These are phyloP conservation scores for Oxyura jamaicensis DNA, from an alignment of 2,113 vertebrate species.

Conservation along the genomic window DNA sequence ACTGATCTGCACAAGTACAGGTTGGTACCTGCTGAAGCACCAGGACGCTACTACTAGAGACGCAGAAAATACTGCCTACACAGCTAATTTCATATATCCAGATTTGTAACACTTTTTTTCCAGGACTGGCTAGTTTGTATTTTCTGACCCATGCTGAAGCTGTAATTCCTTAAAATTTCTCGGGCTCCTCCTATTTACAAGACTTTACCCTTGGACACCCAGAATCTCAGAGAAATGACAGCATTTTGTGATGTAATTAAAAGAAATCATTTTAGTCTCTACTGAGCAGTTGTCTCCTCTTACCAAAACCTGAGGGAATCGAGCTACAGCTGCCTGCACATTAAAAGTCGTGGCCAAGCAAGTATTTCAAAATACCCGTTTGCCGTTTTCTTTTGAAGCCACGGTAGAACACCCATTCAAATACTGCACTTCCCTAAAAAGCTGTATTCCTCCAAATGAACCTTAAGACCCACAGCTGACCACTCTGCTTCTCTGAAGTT, in stretches of 20 bases:
- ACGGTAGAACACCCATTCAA: neutral
- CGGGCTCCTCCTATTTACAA: neutral
- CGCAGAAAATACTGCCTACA: neutral
- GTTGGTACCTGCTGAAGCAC: neutral
- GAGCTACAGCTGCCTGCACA: neutral
- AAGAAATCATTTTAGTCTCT: neutral
- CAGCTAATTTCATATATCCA: neutral
- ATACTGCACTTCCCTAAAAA: fast-evolving
- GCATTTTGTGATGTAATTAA: neutral
- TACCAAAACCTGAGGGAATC: neutral
- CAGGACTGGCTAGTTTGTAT: neutral
- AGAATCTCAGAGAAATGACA: neutral
- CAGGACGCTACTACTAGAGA: neutral
- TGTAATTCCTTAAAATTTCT: neutral
- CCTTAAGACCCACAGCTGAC: neutral
- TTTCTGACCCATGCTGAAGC: neutral
- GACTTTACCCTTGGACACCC: neutral
- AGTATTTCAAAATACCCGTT: neutral
- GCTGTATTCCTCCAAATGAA: fast-evolving
- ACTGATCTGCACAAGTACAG: too few species aligned
- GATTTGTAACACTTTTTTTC: neutral
- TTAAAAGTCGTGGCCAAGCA: neutral
- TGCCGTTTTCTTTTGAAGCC: neutral
- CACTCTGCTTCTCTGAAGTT: neutral
- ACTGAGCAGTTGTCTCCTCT: neutral